Evolutionary conservation across 1,140 invertebrate species (phyloP), one percentile per base, ranked within the genome.

Genomic region (Neodiprion pinetum): DNA sequence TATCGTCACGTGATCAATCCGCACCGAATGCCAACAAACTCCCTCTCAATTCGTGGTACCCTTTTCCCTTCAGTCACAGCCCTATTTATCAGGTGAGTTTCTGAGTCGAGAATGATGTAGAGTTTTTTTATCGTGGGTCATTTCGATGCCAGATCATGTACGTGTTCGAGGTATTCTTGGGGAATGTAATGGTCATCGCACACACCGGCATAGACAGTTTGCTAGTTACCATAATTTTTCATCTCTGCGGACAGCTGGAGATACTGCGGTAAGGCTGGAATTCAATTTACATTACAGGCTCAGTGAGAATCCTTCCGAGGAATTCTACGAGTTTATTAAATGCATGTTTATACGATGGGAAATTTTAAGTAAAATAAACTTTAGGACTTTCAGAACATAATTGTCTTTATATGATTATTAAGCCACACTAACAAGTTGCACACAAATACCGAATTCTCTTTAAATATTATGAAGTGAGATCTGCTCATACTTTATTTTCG

Each of bases 201-300:
- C 17, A 47, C 40, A 12, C 23, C 5, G 14, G 21, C 12, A 47
- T 69, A 21, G 67, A 69, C 67, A 69, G 67, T 23, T 21, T 69
- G 21, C 67, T 69, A 12, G 67, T 69, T 5, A 23, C 67, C 11
- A 14, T 21, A 17, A 21, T 69, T 69, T 23, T 69, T 47, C 67
- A 69, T 1, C 21, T 69, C 7, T 69, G 67, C 23, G 67, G 67
- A 23, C 67, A 69, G 21, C 21, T 69, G 14, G 67, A 69, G 67
- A 69, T 69, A 23, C 21, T 69, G 40, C 67, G 67, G 67, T 69
- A 11, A 11, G 67, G 7, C 28, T 40, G 28, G 40, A 69, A 23
- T 21, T 65, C 7, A 65, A 21, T 14, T 14, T 0, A 40, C 28
- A 40, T 40, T 5, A 40, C 5, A 40, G 28, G 2, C 5, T 40